phyloP scores from a whole-genome alignment of 2,113 vertebrate species.

The Raja brachyura region DNA sequence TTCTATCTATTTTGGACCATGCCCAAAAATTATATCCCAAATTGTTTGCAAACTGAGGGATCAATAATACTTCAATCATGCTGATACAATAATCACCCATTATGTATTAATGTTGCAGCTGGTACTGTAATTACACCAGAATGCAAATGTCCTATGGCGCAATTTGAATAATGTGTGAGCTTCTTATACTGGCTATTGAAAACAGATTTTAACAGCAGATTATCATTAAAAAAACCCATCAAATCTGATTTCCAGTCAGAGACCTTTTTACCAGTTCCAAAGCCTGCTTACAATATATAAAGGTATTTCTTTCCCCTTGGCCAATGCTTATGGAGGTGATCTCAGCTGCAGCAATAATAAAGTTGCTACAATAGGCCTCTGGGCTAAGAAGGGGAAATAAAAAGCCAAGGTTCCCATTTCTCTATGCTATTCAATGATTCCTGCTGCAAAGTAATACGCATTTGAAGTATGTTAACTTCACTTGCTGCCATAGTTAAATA shows the following conservation, averaged over 20 bases:
- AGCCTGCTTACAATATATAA: not conserved
- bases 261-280: not conserved
- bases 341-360: not conserved
- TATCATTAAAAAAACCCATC: not conserved
- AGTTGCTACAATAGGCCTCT: not conserved
- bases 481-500: not conserved
- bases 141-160: not conserved
- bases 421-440: not conserved
- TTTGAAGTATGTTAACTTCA: not conserved
- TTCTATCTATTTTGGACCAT: not conserved
- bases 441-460: not conserved
- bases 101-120: not conserved
- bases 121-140: not conserved
- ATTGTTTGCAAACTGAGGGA: not conserved
- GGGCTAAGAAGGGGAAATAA: conserved; percentile 15
- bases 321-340: not conserved
- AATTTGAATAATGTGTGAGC: not conserved
- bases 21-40: too few relatives aligned
- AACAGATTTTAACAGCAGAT: not conserved
- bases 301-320: not conserved
- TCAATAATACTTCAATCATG: not conserved
- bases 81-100: not conserved
- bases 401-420: not conserved
- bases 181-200: not conserved
- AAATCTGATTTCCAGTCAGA: not conserved